Conservation (phyloP, 2,113 vertebrate genomes). For the Malurus alboscapulatus region DNA sequence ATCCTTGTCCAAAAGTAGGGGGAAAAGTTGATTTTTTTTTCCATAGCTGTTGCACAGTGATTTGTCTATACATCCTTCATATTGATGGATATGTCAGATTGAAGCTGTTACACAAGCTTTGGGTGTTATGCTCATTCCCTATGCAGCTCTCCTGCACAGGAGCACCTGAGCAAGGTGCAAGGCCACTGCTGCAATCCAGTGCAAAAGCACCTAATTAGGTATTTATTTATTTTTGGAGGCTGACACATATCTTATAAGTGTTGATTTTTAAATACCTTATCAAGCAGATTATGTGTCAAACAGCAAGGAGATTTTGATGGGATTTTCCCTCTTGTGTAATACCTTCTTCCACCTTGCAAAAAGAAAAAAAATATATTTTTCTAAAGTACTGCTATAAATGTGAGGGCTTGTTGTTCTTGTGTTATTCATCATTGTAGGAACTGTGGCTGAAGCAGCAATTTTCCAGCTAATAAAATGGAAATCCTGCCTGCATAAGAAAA, state of each 20-base stretch:
- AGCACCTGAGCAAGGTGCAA: neutral
- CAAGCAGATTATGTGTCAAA: neutral
- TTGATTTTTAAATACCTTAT: neutral
- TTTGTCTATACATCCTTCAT: neutral
- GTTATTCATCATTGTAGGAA: neutral
- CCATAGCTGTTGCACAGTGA: neutral
- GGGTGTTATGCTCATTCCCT: neutral
- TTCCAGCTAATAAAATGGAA: conserved; percentile 5
- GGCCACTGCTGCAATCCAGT: neutral
- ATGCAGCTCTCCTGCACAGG: neutral
- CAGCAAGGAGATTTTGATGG: neutral
- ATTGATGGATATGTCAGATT: neutral
- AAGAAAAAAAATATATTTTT: neutral
- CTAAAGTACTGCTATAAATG: neutral
- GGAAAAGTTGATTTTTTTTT: neutral
- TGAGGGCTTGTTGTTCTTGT: neutral
- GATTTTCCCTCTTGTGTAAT: neutral
- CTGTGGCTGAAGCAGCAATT: neutral
- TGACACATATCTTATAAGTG: neutral
- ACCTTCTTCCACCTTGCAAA: neutral
- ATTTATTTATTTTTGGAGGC: neutral
- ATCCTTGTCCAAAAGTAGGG: neutral
- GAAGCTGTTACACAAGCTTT: neutral
- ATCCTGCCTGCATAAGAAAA: neutral
- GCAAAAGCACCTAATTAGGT: neutral